These are phyloP conservation scores for Lampris incognitus DNA, from an alignment of 2,113 vertebrate species.

Conservation along the genomic window DNA sequence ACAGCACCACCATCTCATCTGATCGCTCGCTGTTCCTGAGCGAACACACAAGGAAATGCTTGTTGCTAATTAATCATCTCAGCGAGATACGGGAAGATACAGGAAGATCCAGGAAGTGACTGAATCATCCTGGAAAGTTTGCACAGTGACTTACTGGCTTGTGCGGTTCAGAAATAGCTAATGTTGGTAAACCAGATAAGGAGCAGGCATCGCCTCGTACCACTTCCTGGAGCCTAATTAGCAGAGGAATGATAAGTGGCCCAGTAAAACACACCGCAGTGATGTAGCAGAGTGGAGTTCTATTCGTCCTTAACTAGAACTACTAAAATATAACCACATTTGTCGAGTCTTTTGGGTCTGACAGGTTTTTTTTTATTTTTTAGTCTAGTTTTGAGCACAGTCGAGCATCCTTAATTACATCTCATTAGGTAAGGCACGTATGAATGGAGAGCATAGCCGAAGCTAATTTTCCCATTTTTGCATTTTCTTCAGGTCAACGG, in stretches of 20 bases:
- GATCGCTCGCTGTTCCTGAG: slow-evolving; percentile 27
- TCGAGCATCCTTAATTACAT: too few relatives aligned
- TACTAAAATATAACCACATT: too few relatives aligned
- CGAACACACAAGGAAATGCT: slow-evolving; percentile 22
- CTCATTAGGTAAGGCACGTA: not conserved
- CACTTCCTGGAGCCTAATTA: slow-evolving; percentile 6
- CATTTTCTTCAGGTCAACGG: slow-evolving; percentile 89
- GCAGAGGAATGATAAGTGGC: not conserved
- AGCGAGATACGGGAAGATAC: slow-evolving; percentile 25
- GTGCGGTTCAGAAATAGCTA: slow-evolving; percentile 14
- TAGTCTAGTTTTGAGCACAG: too few relatives aligned
- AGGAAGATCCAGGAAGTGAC: not conserved
- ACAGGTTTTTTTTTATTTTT: too few relatives aligned
- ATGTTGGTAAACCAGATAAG: slow-evolving; percentile 18
- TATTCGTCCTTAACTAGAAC: too few relatives aligned
- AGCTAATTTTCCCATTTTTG: slow-evolving; percentile 33
- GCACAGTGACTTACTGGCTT: not conserved
- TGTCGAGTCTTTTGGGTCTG: too few relatives aligned
- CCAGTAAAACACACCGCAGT: slow-evolving; percentile 1
- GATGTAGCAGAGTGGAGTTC: too few relatives aligned
- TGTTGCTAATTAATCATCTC: slow-evolving; percentile 51
- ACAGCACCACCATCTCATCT: not conserved
- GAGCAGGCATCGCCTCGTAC: not conserved
- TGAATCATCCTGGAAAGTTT: not conserved
- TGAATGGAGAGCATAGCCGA: not conserved